A percentile compares a stretch with the other conserved stretches of the same genome.
Evolutionary conservation across 2,797 vertebrate species (phyloP).

Genomic region (Coluber constrictor): DNA sequence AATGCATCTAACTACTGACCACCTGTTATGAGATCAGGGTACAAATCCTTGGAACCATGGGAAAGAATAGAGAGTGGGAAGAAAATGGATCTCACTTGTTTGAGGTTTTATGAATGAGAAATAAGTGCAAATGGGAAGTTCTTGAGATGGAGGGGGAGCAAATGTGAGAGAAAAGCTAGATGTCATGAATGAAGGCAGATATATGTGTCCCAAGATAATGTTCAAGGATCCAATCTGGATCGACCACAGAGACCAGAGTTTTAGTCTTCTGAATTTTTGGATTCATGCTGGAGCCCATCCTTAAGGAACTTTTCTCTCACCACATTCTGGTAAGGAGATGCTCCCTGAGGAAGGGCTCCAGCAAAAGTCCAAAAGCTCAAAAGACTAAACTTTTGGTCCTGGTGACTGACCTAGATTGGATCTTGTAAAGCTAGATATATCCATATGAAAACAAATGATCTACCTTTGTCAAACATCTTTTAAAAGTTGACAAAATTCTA

Average conservation of each 20-base stretch:
- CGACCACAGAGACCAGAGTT: neutral
- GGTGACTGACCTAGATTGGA: neutral
- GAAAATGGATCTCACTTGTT: neutral
- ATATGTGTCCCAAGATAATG: neutral
- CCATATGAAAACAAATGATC: neutral
- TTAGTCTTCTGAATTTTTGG: neutral
- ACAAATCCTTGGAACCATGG: neutral
- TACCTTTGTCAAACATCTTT: neutral
- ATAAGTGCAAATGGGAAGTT: neutral
- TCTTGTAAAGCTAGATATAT: neutral
- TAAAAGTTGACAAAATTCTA: neutral
- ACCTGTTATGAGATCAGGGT: neutral
- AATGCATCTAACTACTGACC: neutral
- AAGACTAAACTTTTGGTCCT: neutral
- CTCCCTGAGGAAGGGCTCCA: neutral
- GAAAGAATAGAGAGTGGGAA: neutral
- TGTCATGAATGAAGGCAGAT: neutral
- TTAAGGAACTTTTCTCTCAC: too few species aligned
- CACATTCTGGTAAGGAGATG: neutral
- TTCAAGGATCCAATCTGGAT: neutral
- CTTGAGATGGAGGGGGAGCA: neutral
- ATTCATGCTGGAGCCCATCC: too few species aligned
- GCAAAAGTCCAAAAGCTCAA: neutral
- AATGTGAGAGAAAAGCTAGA: neutral
- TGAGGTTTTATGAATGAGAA: neutral